Base-by-base conservation (phyloP, 2,888 invertebrate species). In the Ormyrus pomaceus region DNA sequence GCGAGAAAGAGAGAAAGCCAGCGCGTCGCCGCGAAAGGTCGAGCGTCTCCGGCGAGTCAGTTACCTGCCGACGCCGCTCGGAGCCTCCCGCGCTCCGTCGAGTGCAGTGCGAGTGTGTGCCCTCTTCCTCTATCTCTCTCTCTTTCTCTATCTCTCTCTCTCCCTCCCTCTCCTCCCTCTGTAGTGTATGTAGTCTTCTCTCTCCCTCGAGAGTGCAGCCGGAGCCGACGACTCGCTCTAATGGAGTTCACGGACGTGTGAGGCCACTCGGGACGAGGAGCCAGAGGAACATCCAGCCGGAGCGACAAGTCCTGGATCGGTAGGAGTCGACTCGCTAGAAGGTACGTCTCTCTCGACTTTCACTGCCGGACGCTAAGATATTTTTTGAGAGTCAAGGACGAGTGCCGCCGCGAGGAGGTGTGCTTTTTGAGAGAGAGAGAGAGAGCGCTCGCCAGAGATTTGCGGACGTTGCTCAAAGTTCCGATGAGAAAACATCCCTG, bases 211-310 rank as follows among this genome's bases (percentile, higher is more conserved):
- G 68, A 53, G 62, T 68, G 69, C 53, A 51, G 61, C 46, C 50
- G 45, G 68, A 56, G 45, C 11, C 53, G 19, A 10, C 51, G 19
- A 19, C 19, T 19, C 55, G 46, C 10, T 34, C 13, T 34, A 51
- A 80, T 76, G 80, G 71, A 71, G 80, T 72, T 72, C 76, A 80
- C 72, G 72, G 76, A 53, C 76, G 76, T 56, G 76, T 76, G 76
- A 79, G 62, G 19, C 19, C 19, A 19, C 19, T 19, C 19, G 19
- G 19, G 19, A 58, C 34, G 59, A 34, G 78, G 78, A 72, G 13
- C n/a, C n/a, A 51, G 53, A 48, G 46, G 46, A 65, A 55, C 19
- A 8, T 51, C n/a, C 46, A 59, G 58, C 58, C 45, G 55, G 1
- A 13, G 62, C 55, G 13, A n/a, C 51, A 45, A 34, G 34, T 19